phyloP scores from a whole-genome alignment of 2,113 vertebrate genomes.

The Myrmophylax atrothorax region DNA sequence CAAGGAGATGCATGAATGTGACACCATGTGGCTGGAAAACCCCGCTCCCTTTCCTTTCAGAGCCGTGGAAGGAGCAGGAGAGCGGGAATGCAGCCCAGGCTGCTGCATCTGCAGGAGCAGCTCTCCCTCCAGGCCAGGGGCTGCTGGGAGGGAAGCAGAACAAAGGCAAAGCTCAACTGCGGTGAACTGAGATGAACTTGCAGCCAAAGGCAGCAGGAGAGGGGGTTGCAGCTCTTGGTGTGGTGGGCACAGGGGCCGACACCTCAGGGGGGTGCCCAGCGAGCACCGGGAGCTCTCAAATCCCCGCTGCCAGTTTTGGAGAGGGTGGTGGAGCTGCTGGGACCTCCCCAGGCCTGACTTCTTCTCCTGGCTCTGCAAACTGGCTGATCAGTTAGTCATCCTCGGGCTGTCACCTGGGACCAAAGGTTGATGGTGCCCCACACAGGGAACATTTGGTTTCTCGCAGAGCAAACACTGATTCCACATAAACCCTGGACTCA shows the following conservation, averaged over 20 bases:
- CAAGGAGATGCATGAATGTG: background rate
- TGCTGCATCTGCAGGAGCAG: conserved; percentile 13
- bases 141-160: background rate
- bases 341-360: accelerated
- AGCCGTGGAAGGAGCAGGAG: background rate
- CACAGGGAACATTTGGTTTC: background rate
- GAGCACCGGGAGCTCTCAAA: background rate
- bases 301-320: background rate
- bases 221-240: background rate
- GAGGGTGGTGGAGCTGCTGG: accelerated
- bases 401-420: accelerated
- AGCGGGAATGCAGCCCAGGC: conserved; percentile 24
- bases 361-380: background rate
- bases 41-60: conserved; percentile 10
- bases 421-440: background rate
- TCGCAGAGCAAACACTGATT: accelerated
- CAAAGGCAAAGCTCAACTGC: conserved; percentile 35
- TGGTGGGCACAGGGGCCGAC: background rate
- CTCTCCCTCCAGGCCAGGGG: conserved; percentile 20
- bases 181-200: conserved; percentile 57
- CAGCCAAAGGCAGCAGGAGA: background rate
- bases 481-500: background rate
- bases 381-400: background rate
- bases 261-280: accelerated
- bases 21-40: conserved; percentile 32